phyloP scores from a whole-genome alignment of 2,113 vertebrate genomes.

The Microcebus jonahi region DNA sequence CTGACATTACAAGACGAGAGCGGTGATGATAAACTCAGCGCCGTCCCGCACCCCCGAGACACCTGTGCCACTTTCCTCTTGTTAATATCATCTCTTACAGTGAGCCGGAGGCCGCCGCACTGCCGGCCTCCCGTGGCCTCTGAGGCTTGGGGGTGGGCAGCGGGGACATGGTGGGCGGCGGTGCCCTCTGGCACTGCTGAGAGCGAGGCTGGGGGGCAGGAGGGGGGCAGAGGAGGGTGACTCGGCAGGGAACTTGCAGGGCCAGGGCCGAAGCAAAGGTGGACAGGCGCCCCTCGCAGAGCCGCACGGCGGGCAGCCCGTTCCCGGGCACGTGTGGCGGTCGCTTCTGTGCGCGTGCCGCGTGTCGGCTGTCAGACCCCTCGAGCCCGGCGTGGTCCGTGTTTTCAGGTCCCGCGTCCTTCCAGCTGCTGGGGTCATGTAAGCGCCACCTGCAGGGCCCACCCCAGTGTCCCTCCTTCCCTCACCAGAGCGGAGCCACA shows the following conservation, averaged over 20 bases:
- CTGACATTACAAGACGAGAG: not conserved
- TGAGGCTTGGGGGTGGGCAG: not conserved
- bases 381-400: rapidly evolving
- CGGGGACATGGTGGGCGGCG: not conserved
- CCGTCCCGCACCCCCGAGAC: not conserved
- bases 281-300: not conserved
- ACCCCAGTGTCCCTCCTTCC: not conserved
- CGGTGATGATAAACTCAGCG: not conserved
- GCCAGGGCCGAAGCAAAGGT: no score
- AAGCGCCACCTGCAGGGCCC: no score
- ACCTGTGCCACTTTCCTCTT: not conserved
- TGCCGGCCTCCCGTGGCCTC: not conserved
- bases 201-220: not conserved
- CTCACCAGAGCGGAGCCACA: rapidly evolving
- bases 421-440: not conserved
- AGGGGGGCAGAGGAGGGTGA: not conserved
- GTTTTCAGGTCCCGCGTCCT: not conserved
- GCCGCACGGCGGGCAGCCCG: not conserved
- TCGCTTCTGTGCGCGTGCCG: rapidly evolving
- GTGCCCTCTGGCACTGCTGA: no score
- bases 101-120: not conserved
- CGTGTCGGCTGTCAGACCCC: not conserved
- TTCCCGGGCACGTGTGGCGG: not conserved
- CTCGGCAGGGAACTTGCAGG: not conserved
- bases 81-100: not conserved